Evolutionary conservation across 2,113 vertebrate species (phyloP).

Genomic region (Chionis minor): DNA sequence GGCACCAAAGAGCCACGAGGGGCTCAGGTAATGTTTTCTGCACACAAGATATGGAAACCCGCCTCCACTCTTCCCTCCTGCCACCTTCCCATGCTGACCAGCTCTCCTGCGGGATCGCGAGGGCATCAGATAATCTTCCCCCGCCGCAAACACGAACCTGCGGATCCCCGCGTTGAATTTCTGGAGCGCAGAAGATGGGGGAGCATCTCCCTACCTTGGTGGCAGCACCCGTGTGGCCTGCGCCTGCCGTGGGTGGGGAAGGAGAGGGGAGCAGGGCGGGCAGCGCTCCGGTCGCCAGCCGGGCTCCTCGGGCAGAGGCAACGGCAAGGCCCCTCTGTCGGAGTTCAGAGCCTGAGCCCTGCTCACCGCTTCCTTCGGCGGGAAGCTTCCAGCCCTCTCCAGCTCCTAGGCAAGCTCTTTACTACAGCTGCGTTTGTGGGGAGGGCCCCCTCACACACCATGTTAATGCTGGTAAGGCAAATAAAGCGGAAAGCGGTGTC

Average conservation of each 20-base stretch:
- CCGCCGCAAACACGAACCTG: background rate
- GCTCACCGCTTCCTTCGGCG: rapidly evolving
- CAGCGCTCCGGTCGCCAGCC: background rate
- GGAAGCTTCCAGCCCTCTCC: background rate
- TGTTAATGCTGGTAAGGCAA: background rate
- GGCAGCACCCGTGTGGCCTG: background rate
- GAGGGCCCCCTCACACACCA: background rate
- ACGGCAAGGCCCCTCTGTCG: rapidly evolving
- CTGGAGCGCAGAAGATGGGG: rapidly evolving
- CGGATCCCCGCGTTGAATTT: background rate
- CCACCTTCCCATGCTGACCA: background rate
- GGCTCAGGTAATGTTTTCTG: background rate
- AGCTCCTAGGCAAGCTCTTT: background rate
- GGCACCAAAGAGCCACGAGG: rapidly evolving
- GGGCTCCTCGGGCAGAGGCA: background rate
- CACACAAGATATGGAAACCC: background rate
- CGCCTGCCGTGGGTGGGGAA: rapidly evolving
- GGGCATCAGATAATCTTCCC: background rate
- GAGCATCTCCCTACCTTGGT: rapidly evolving
- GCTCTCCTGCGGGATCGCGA: rapidly evolving
- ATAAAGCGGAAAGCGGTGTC: background rate
- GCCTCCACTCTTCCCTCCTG: background rate
- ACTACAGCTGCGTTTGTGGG: background rate
- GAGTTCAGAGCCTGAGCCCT: background rate
- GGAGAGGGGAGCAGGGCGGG: rapidly evolving